Conservation (phyloP, 2,113 vertebrate species). For the Pteruthius melanotis region DNA sequence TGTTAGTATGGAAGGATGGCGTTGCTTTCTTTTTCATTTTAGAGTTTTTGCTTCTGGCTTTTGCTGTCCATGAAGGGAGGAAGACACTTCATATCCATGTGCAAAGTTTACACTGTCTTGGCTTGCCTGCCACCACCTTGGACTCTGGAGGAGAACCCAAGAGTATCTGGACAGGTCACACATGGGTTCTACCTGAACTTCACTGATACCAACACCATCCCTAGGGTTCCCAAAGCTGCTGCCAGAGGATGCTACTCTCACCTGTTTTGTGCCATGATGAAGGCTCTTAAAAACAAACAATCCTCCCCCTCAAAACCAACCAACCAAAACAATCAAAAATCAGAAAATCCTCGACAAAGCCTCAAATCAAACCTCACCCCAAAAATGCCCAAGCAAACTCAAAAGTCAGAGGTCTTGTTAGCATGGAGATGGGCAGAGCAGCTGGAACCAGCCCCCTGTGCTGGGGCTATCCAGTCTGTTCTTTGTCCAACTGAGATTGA, state of each 20-base stretch:
- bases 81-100: not conserved
- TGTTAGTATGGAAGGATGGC: not conserved
- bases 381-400: not conserved
- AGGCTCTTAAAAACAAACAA: not conserved
- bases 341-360: not conserved
- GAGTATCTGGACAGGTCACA: not conserved
- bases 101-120: not conserved
- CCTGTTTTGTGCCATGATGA: not conserved
- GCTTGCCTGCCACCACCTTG: not conserved
- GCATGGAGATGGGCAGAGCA: not conserved
- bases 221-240: not conserved
- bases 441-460: not conserved
- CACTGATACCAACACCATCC: accelerated
- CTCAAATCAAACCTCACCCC: not conserved
- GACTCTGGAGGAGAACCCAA: not conserved
- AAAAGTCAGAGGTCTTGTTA: not conserved
- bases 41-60: not conserved
- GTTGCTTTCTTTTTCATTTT: not conserved
- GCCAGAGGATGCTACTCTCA: not conserved
- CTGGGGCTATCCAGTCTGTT: not conserved
- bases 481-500: not conserved
- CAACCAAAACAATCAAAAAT: not conserved
- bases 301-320: not conserved
- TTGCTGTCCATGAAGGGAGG: not conserved
- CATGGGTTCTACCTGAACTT: not conserved